phyloP scores from a whole-genome alignment of 2,113 vertebrate genomes.

The Aplodontia rufa region DNA sequence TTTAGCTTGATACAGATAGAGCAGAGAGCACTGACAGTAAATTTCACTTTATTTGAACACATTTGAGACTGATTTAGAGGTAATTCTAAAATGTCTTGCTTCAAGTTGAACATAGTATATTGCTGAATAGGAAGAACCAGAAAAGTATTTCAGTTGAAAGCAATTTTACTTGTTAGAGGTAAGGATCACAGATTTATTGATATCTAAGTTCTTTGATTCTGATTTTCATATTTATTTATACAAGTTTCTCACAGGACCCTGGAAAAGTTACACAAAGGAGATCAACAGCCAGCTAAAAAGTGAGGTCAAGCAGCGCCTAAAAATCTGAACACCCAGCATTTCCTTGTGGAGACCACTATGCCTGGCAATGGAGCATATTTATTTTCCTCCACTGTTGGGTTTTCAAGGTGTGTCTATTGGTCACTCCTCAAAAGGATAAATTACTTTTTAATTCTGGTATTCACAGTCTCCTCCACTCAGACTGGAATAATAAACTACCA shows the following conservation, averaged over 20 bases:
- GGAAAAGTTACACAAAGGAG: not conserved
- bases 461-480: not conserved
- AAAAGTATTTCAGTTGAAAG: not conserved
- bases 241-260: not conserved
- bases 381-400: not conserved
- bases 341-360: not conserved
- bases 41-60: not conserved
- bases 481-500: conserved; percentile 27
- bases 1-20: not conserved
- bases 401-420: not conserved
- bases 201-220: not conserved
- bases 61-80: conserved; percentile 35
- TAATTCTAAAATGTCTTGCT: conserved; percentile 16
- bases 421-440: not conserved
- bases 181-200: not conserved
- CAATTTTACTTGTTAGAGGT: conserved; percentile 16
- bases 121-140: not conserved
- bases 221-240: not conserved
- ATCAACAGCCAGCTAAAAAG: conserved; percentile 2
- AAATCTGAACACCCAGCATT: not conserved
- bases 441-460: not conserved
- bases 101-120: not conserved
- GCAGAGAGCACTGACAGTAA: not conserved
- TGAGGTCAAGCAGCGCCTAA: not conserved
- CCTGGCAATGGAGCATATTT: not conserved